A percentile compares a stretch with the other conserved stretches of the same genome.
phyloP scores from a whole-genome alignment of 2,888 invertebrate species.

The Thecocarcelia acutangulata region DNA sequence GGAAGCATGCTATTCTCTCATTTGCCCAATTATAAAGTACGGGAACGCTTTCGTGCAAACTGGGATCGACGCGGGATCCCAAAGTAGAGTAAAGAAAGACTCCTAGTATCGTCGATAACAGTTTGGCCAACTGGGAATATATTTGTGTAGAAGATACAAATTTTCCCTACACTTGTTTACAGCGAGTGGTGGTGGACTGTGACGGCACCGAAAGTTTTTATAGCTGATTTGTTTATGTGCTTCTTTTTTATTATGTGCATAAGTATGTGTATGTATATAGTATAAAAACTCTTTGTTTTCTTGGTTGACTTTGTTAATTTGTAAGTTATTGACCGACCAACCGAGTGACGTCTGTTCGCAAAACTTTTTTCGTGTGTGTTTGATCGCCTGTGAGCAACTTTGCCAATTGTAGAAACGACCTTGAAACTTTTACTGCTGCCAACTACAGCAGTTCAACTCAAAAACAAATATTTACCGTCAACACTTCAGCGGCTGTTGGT shows the following conservation, averaged over 20 bases:
- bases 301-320: conserved; percentile 2
- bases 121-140: too few species aligned
- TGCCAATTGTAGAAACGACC: conserved; percentile 47
- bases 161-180: conserved; percentile 10
- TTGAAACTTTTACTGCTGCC: conserved; percentile 47
- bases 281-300: not conserved
- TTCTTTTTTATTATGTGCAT: not conserved
- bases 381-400: conserved; percentile 1
- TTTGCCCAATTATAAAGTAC: too few species aligned
- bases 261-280: too few species aligned
- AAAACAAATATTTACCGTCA: not conserved
- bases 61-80: too few species aligned
- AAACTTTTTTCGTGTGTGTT: conserved; percentile 23
- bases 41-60: too few species aligned
- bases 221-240: not conserved
- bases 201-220: conserved; percentile 27
- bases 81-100: too few species aligned
- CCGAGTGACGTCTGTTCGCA: conserved; percentile 23
- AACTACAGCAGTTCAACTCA: not conserved
- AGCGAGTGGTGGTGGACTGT: not conserved
- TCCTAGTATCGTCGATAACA: too few species aligned
- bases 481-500: not conserved
- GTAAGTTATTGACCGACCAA: not conserved
- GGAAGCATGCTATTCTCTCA: too few species aligned
- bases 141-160: not conserved